Conservation (phyloP, 2,113 vertebrate genomes). For the Labeo rohita region DNA sequence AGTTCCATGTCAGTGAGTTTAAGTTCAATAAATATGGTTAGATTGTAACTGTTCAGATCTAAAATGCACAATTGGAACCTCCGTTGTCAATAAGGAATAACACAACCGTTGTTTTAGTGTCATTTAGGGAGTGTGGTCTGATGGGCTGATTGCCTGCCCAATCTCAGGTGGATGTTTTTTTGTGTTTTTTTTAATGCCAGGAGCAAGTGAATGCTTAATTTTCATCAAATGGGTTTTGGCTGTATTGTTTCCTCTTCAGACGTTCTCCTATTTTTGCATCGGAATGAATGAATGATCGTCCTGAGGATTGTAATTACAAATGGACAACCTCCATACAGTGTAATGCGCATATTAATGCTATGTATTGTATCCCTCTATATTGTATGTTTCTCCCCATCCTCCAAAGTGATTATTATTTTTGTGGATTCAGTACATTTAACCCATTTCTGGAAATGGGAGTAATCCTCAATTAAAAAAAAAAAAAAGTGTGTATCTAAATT, state of each 20-base stretch:
- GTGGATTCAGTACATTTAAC: constrained; percentile 63
- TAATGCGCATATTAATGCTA: constrained; percentile 67
- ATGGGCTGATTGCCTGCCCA: constrained; percentile 59
- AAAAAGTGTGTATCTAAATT: constrained; percentile 63
- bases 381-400: constrained; percentile 56
- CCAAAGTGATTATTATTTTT: constrained; percentile 55
- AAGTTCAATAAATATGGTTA: neutral
- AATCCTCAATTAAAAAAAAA: constrained; percentile 61
- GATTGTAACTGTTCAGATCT: neutral
- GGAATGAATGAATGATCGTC: constrained; percentile 60
- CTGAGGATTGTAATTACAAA: constrained; percentile 63
- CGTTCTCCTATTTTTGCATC: constrained; percentile 49
- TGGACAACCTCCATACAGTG: constrained; percentile 60
- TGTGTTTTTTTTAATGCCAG: constrained; percentile 42
- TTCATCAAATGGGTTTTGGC: constrained; percentile 46
- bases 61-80: constrained; percentile 43
- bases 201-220: constrained; percentile 58
- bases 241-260: constrained; percentile 30
- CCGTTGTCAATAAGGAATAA: constrained; percentile 32
- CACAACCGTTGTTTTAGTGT: constrained; percentile 48
- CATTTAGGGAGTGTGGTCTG: constrained; percentile 30
- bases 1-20: constrained; percentile 35
- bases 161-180: constrained; percentile 69
- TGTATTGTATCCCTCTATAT: constrained; percentile 64
- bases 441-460: constrained; percentile 74